Percentiles rank a stretch among this genome's conserved stretches.
Evolutionary conservation across 2,113 vertebrate species (phyloP).

Genomic region (Hemiscyllium ocellatum): DNA sequence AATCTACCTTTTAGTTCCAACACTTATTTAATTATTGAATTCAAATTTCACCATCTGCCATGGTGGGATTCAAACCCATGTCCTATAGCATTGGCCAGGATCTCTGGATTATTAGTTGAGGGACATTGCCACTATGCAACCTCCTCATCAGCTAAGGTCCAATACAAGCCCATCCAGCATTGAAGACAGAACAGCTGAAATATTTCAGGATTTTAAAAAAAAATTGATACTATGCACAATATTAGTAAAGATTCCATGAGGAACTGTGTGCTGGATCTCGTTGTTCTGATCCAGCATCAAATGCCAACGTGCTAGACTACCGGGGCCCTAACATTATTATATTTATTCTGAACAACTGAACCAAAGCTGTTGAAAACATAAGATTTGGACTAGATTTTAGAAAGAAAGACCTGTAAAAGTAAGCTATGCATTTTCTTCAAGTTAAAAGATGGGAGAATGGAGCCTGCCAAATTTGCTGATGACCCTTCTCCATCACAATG

Average conservation of each 20-base stretch:
- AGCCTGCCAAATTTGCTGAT: no score
- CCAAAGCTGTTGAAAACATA: background rate
- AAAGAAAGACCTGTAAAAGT: no score
- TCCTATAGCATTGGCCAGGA: no score
- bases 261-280: background rate
- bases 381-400: background rate
- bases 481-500: no score
- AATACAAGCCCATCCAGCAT: background rate
- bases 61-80: no score
- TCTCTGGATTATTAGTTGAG: no score
- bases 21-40: no score
- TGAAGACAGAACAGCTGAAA: background rate
- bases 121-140: no score
- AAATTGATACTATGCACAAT: background rate
- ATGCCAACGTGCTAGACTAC: background rate
- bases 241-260: background rate
- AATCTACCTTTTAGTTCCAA: no score
- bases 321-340: background rate
- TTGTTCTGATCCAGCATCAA: background rate
- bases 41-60: no score
- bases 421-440: no score
- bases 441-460: no score
- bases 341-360: background rate
- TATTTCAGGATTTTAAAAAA: background rate
- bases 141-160: background rate